These are phyloP conservation scores for Spisula subtruncata DNA, from an alignment of 2,888 invertebrate genomes.

Conservation along the genomic window DNA sequence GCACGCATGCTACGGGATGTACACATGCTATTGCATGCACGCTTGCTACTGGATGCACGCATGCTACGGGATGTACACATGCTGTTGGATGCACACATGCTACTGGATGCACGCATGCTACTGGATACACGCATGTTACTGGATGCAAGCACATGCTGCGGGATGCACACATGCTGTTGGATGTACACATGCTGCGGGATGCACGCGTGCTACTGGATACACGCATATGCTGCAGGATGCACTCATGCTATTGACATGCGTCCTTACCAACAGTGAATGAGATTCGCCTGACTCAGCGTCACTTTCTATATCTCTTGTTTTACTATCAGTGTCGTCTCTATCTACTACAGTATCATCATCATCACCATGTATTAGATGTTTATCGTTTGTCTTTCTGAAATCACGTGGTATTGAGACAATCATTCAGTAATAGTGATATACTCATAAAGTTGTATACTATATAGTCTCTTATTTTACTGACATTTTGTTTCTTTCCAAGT, in stretches of 20 bases:
- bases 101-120: too few species aligned
- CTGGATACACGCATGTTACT: too few species aligned
- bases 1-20: too few species aligned
- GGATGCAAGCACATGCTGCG: neutral
- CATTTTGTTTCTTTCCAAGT: too few species aligned
- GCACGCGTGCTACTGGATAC: neutral
- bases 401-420: neutral
- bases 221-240: neutral
- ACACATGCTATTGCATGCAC: neutral
- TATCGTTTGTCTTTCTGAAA: neutral
- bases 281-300: neutral
- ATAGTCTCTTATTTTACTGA: too few species aligned
- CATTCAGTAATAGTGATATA: too few species aligned
- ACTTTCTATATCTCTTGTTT: neutral
- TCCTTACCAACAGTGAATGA: constrained; percentile 9
- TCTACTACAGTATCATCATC: neutral
- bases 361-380: too few species aligned
- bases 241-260: neutral
- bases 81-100: neutral
- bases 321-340: neutral
- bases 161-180: too few species aligned
- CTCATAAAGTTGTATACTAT: too few species aligned
- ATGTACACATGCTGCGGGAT: too few species aligned
- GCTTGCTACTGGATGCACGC: constrained; percentile 7
- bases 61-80: too few species aligned